Percentiles rank a stretch among this genome's conserved stretches.
These are phyloP conservation scores for Rhimphoctona megacephalus DNA, from an alignment of 2,888 invertebrate genomes.

Conservation along the genomic window DNA sequence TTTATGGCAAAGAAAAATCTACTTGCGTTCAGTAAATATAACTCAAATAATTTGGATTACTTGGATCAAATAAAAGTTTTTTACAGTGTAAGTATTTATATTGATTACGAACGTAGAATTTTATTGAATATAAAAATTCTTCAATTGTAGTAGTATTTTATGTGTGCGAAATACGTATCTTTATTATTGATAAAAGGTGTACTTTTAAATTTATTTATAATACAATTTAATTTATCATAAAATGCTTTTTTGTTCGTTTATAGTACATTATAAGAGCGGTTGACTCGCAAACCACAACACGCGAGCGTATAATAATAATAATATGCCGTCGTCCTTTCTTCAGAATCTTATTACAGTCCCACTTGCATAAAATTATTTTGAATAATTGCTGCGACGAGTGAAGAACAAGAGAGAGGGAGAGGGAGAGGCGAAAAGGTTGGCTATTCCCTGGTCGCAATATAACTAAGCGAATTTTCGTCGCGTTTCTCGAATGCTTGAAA, in stretches of 20 bases:
- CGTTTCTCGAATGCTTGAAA: constrained; percentile 62
- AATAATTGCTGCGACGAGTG: constrained; percentile 61
- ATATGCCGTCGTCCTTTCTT: constrained; percentile 24
- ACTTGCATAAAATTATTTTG: constrained; percentile 67
- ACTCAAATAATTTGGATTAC: no score
- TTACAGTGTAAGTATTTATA: background rate
- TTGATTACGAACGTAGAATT: background rate
- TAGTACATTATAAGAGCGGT: constrained; percentile 29
- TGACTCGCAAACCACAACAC: constrained; percentile 52
- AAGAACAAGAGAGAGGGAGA: background rate
- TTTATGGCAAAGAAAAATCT: no score
- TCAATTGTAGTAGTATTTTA: background rate
- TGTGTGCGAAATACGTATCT: background rate
- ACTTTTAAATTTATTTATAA: background rate
- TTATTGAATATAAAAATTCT: no score
- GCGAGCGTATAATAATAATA: constrained; percentile 60
- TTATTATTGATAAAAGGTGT: background rate
- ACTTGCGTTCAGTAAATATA: no score
- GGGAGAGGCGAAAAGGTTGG: background rate
- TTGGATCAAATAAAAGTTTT: no score
- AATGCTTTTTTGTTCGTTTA: constrained; percentile 23
- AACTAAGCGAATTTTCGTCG: constrained; percentile 13
- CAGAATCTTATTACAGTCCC: constrained; percentile 64
- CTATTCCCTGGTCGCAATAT: constrained; percentile 5
- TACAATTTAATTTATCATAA: background rate